phyloP scores from a whole-genome alignment of 2,113 vertebrate genomes.

The Felis chaus region DNA sequence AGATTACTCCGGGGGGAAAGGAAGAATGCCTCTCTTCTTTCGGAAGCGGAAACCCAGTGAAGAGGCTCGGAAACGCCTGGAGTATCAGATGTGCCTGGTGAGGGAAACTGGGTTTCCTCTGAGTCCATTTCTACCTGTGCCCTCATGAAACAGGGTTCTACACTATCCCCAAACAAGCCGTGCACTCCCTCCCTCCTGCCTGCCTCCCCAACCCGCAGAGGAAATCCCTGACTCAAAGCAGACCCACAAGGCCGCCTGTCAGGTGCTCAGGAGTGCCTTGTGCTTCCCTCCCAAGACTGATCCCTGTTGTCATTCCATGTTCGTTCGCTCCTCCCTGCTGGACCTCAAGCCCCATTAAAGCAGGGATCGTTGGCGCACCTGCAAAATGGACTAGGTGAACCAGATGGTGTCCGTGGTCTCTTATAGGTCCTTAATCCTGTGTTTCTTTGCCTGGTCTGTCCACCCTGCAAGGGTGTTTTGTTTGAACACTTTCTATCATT shows the following conservation, averaged over 20 bases:
- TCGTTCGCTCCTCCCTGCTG: not conserved
- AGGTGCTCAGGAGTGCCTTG: not conserved
- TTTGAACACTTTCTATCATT: not conserved
- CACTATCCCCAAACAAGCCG: not conserved
- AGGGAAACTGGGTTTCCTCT: slow-evolving; percentile 61
- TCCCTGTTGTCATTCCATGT: not conserved
- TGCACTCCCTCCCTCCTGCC: not conserved
- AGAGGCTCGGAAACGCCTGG: slow-evolving; percentile 92
- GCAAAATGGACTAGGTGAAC: not conserved
- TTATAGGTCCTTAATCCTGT: not conserved
- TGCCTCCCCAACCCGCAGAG: not conserved
- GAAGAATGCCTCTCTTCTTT: slow-evolving; percentile 94
- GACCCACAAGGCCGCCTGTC: not conserved
- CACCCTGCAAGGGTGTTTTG: not conserved
- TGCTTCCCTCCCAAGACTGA: not conserved
- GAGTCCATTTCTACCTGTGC: not conserved
- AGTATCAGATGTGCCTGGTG: slow-evolving; percentile 95
- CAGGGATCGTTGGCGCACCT: not conserved
- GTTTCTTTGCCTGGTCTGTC: not conserved
- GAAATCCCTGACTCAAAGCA: not conserved
- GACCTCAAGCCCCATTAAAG: not conserved
- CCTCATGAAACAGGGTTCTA: not conserved
- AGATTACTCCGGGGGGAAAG: not conserved
- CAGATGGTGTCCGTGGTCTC: not conserved
- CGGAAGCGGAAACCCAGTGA: slow-evolving; percentile 93